These are phyloP conservation scores for Mus caroli DNA, from an alignment of 2,797 vertebrate genomes.

Conservation along the genomic window DNA sequence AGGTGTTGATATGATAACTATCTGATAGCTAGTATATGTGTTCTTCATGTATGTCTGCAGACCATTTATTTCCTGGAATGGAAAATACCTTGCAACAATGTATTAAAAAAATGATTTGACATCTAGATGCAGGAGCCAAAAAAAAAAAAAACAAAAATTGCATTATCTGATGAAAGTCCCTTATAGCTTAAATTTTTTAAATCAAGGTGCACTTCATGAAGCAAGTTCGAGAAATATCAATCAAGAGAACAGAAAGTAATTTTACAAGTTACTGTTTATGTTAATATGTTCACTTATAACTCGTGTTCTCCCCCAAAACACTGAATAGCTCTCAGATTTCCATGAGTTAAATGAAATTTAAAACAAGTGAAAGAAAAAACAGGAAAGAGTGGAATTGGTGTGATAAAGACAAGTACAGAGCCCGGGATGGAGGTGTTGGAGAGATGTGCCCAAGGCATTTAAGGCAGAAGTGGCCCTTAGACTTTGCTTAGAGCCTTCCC, in stretches of 20 bases:
- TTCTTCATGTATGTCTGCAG: neutral
- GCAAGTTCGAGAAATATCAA: constrained; percentile 21
- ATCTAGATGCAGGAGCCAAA: neutral
- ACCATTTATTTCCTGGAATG: neutral
- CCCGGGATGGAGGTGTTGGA: too few species aligned
- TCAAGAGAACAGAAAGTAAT: constrained; percentile 32
- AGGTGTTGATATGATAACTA: neutral
- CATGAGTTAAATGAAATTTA: constrained; percentile 9
- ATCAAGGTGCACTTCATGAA: constrained; percentile 5
- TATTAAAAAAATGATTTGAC: constrained; percentile 44
- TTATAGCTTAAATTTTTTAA: constrained; percentile 22
- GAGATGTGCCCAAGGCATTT: rapidly evolving
- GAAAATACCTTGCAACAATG: constrained; percentile 34
- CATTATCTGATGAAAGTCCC: constrained; percentile 31
- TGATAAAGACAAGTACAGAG: neutral
- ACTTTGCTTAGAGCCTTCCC: neutral
- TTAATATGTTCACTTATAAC: constrained; percentile 36
- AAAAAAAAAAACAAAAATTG: neutral
- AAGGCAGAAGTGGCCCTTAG: neutral
- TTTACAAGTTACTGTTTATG: neutral
- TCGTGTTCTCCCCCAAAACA: neutral
- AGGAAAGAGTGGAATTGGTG: neutral
- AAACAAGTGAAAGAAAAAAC: neutral
- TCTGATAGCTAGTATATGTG: neutral
- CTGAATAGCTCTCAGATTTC: neutral